These are phyloP conservation scores for Nephrotoma flavescens DNA, from an alignment of 2,888 invertebrate species.

Conservation along the genomic window DNA sequence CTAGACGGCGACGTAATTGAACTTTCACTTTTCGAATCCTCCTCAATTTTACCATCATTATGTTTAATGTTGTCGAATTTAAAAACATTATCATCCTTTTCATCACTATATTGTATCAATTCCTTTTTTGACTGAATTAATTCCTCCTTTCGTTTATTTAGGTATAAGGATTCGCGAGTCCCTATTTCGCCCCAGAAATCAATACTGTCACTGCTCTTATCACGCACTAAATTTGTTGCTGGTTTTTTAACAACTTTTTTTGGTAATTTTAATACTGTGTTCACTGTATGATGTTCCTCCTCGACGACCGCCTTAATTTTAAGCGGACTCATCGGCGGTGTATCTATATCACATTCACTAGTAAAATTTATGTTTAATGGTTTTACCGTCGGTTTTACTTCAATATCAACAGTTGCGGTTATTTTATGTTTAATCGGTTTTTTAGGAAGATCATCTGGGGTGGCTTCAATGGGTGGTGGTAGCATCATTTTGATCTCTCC, in stretches of 20 bases:
- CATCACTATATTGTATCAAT: background rate
- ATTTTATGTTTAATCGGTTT: slow-evolving; percentile 28
- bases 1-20: background rate
- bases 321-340: slow-evolving; percentile 18
- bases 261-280: slow-evolving; percentile 27
- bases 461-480: slow-evolving; percentile 6
- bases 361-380: slow-evolving; percentile 4
- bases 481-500: background rate
- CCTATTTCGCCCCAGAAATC: slow-evolving; percentile 54
- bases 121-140: background rate
- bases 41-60: background rate
- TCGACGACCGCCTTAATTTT: slow-evolving; percentile 29
- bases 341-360: background rate
- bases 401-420: slow-evolving; percentile 25
- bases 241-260: slow-evolving; percentile 17
- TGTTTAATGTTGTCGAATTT: background rate
- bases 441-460: slow-evolving; percentile 7
- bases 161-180: slow-evolving; percentile 47
- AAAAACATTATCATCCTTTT: background rate
- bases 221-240: background rate
- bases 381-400: slow-evolving; percentile 13
- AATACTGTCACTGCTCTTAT: slow-evolving; percentile 24
- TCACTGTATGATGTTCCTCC: slow-evolving; percentile 26
- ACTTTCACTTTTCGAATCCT: background rate
- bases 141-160: slow-evolving; percentile 33